Evolutionary conservation across 2,797 vertebrate genomes (phyloP).

Genomic region (Phataginus tetradactyla): DNA sequence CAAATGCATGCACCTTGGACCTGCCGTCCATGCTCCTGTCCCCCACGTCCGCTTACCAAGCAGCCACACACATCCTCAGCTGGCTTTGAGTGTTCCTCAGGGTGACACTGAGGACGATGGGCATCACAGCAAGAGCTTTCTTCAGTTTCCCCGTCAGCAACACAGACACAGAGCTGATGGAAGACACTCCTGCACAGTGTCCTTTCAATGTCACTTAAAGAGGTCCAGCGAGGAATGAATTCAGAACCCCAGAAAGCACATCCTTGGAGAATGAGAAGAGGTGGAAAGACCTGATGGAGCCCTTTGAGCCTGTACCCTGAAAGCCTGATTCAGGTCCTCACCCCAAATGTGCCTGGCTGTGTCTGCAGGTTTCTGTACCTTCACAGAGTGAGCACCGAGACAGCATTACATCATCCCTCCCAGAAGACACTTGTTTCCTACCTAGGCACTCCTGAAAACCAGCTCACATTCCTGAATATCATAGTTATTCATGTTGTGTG

Average conservation of each 20-base stretch:
- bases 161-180: not conserved
- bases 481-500: not conserved
- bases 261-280: not conserved
- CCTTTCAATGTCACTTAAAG: not conserved
- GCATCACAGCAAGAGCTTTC: not conserved
- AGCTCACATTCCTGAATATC: not conserved
- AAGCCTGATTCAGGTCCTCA: not conserved
- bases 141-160: not conserved
- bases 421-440: not conserved
- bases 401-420: not conserved
- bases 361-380: no score
- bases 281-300: not conserved
- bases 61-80: not conserved
- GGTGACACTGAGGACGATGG: not conserved
- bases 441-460: not conserved
- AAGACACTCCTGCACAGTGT: not conserved
- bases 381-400: not conserved
- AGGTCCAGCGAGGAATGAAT: not conserved
- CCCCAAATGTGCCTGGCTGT: accelerated
- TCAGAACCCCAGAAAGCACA: not conserved
- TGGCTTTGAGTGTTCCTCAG: not conserved
- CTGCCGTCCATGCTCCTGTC: not conserved
- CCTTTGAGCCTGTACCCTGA: not conserved
- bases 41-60: not conserved
- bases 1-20: not conserved